Percentiles rank a stretch among this genome's conserved stretches.
Evolutionary conservation across 1,140 invertebrate genomes (phyloP).

Genomic region (Drosophila pseudoobscura): DNA sequence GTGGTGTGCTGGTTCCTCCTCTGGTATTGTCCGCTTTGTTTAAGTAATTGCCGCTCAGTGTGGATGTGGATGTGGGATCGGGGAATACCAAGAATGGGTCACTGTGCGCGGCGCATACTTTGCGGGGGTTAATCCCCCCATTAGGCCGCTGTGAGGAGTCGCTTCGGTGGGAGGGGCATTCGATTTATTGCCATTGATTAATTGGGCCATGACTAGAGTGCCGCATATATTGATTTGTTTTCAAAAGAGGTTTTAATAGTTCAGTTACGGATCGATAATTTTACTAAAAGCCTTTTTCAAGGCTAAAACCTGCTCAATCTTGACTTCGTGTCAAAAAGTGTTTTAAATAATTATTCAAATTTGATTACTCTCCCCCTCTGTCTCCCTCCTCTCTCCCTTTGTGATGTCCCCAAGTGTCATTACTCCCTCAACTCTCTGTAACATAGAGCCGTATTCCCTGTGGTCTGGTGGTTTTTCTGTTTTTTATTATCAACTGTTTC

Average conservation of each 20-base stretch:
- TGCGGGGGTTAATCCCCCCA: constrained; percentile 36
- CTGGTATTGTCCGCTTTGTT: constrained; percentile 12
- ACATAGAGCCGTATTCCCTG: constrained; percentile 4
- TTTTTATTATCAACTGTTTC: constrained; percentile 38
- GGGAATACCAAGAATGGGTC: constrained; percentile 31
- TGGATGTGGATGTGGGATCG: constrained; percentile 5
- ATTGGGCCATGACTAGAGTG: background rate
- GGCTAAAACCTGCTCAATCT: too few relatives aligned
- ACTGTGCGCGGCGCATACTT: constrained; percentile 22
- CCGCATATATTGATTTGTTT: too few relatives aligned
- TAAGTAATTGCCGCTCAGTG: constrained; percentile 37
- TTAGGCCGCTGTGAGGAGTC: constrained; percentile 4
- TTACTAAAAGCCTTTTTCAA: too few relatives aligned
- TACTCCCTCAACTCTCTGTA: constrained; percentile 14
- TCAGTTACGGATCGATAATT: too few relatives aligned
- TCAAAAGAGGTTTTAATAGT: too few relatives aligned
- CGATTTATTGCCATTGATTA: constrained; percentile 1
- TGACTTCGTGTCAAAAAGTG: too few relatives aligned
- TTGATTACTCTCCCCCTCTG: background rate
- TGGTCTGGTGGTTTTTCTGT: constrained; percentile 6
- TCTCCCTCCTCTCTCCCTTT: too few relatives aligned
- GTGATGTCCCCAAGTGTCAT: constrained; percentile 4
- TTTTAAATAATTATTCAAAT: too few relatives aligned
- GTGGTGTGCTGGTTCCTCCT: too few relatives aligned
- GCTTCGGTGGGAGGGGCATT: background rate